Conservation (phyloP, 2,888 invertebrate genomes). For the Pachymerium ferrugineum region DNA sequence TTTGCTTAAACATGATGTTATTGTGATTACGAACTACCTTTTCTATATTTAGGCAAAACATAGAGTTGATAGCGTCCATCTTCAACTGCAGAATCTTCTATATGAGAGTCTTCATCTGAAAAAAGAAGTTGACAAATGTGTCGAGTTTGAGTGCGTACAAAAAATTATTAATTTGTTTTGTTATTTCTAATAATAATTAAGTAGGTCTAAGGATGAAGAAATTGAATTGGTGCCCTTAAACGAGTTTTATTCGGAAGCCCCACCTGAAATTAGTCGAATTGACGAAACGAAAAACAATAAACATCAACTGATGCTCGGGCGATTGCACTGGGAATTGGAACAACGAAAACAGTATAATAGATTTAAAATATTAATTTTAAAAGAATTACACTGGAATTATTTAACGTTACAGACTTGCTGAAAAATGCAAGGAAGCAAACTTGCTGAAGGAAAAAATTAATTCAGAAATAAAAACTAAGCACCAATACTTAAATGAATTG, state of each 20-base stretch:
- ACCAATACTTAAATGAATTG: background rate
- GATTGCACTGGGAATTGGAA: constrained; percentile 84
- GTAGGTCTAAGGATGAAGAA: constrained; percentile 82
- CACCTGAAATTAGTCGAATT: constrained; percentile 55
- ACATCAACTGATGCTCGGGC: constrained; percentile 75
- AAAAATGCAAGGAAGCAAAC: background rate
- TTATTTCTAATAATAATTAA: constrained; percentile 36
- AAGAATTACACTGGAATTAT: too few relatives aligned
- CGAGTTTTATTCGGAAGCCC: constrained; percentile 76
- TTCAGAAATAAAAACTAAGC: background rate
- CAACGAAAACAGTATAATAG: constrained; percentile 66
- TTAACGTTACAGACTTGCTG: background rate
- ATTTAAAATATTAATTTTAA: too few relatives aligned
- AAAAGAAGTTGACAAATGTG: constrained; percentile 89
- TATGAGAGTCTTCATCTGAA: constrained; percentile 91
- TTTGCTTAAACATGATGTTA: background rate
- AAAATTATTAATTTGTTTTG: background rate
- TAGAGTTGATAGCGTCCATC: constrained; percentile 79
- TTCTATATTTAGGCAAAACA: constrained; percentile 60
- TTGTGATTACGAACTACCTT: background rate
- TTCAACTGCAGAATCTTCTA: constrained; percentile 84
- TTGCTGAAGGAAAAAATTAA: background rate
- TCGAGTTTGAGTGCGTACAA: constrained; percentile 72
- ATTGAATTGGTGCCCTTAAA: constrained; percentile 78
- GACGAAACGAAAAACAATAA: constrained; percentile 62